These are phyloP conservation scores for Drosophila tanythrix DNA, from an alignment of 2,888 invertebrate species.

Conservation along the genomic window DNA sequence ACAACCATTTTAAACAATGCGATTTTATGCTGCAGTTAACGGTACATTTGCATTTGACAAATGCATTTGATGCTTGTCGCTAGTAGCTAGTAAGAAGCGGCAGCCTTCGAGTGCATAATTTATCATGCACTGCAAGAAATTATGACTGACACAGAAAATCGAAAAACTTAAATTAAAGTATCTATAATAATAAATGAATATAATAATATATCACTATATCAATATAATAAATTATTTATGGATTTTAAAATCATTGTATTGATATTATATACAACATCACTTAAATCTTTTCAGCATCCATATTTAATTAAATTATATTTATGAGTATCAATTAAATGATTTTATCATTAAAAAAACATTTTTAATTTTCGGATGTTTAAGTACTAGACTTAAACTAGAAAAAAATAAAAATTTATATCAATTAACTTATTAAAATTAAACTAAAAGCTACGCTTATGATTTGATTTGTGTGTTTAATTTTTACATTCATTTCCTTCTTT, in stretches of 20 bases:
- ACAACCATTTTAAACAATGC: constrained; percentile 6
- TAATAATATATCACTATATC: background rate
- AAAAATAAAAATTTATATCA: background rate
- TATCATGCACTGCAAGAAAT: constrained; percentile 34
- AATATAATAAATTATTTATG: background rate
- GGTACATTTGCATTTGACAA: constrained; percentile 39
- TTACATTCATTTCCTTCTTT: background rate
- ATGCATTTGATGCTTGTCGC: constrained; percentile 17
- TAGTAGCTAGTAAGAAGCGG: constrained; percentile 15
- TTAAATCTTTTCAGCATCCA: background rate
- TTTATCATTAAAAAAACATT: background rate
- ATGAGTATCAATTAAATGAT: background rate
- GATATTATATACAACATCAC: background rate
- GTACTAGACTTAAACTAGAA: background rate
- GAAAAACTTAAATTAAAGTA: background rate
- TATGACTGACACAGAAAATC: background rate
- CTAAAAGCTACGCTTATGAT: no score
- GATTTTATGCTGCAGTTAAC: constrained; percentile 30
- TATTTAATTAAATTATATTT: background rate
- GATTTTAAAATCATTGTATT: background rate
- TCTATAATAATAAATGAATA: background rate
- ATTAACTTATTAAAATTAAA: no score
- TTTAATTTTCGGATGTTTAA: no score
- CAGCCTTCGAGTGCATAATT: constrained; percentile 8
- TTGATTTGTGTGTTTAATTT: background rate